Evolutionary conservation across 2,797 vertebrate genomes (phyloP).

Genomic region (Discoglossus pictus): DNA sequence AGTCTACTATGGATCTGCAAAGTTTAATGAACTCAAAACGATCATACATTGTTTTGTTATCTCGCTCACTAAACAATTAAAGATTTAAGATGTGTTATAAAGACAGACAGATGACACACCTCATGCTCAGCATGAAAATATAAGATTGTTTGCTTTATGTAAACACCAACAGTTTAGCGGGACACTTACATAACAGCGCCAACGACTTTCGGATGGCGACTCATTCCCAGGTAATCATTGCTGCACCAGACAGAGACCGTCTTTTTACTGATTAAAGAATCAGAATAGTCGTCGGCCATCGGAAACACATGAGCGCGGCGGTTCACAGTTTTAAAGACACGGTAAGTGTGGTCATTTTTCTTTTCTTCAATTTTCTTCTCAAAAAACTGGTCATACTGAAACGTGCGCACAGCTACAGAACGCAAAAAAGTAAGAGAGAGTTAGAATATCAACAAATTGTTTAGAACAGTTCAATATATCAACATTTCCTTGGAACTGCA

Average conservation of each 20-base stretch:
- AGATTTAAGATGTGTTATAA: no score
- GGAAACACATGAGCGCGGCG: constrained; percentile 80
- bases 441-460: background rate
- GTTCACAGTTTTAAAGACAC: constrained; percentile 93
- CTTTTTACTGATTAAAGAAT: constrained; percentile 78
- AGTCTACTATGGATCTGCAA: no score
- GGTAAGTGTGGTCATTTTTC: constrained; percentile 86
- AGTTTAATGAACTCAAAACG: no score
- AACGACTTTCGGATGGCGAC: constrained; percentile 84
- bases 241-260: constrained; percentile 95
- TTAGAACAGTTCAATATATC: background rate
- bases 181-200: constrained; percentile 82
- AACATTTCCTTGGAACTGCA: background rate
- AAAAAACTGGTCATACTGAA: constrained; percentile 91
- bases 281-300: constrained; percentile 86
- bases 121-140: no score
- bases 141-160: no score
- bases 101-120: no score
- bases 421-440: background rate
- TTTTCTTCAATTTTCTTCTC: constrained; percentile 89
- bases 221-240: constrained; percentile 95
- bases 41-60: no score
- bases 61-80: no score
- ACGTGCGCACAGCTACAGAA: constrained; percentile 77
- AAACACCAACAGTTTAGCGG: background rate